Conservation (phyloP, 2,113 vertebrate species). For the Cyphomyrus discorhynchus region DNA sequence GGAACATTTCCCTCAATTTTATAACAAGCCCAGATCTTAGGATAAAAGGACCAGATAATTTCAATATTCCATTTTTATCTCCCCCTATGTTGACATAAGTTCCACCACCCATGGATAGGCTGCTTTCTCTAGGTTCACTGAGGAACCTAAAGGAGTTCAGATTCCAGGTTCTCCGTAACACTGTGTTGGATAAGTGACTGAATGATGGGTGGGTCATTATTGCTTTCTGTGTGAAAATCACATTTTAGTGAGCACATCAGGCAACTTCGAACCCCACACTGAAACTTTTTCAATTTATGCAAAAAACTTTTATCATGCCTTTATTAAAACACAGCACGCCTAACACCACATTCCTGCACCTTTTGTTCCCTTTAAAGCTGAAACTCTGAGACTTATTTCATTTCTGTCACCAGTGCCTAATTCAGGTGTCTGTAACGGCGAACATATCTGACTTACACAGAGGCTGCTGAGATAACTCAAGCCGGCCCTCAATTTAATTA, state of each 20-base stretch:
- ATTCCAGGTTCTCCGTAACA: neutral
- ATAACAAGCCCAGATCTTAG: neutral
- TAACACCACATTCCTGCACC: neutral
- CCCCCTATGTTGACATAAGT: neutral
- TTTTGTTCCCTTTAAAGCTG: neutral
- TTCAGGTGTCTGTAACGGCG: neutral
- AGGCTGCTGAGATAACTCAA: neutral
- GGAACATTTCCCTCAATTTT: neutral
- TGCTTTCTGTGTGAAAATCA: neutral
- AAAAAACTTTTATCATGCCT: neutral
- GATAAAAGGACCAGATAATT: neutral
- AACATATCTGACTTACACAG: neutral
- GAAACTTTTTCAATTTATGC: neutral
- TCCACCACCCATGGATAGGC: neutral
- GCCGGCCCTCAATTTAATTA: neutral
- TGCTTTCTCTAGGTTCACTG: neutral
- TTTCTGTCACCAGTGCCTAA: neutral
- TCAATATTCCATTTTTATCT: neutral
- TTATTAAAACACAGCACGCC: neutral
- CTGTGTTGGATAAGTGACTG: neutral
- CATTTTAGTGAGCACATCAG: neutral
- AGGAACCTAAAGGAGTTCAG: neutral
- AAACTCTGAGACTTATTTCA: neutral
- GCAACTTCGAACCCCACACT: neutral
- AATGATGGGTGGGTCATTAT: neutral